Percentiles rank a stretch among this genome's conserved stretches.
phyloP scores from a whole-genome alignment of 2,113 vertebrate species.

The Furnarius figulus region DNA sequence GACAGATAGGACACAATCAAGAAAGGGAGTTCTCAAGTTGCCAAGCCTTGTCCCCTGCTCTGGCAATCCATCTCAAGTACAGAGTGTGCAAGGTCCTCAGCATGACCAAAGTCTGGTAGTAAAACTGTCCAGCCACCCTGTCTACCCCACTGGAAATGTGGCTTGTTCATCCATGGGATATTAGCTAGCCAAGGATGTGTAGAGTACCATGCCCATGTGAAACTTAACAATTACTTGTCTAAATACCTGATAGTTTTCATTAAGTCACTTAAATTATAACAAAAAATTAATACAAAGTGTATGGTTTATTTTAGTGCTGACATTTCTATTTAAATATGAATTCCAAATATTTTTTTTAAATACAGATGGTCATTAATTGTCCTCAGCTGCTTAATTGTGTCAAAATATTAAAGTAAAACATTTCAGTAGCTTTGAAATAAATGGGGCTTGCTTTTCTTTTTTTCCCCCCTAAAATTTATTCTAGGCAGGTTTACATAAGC shows the following conservation, averaged over 20 bases:
- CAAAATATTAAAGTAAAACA: not conserved
- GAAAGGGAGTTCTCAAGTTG: not conserved
- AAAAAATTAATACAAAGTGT: not conserved
- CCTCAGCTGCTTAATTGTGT: not conserved
- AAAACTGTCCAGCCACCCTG: not conserved
- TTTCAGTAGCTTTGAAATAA: not conserved
- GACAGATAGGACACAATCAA: not conserved
- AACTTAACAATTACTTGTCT: not conserved
- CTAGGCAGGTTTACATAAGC: not conserved
- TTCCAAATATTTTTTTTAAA: not conserved
- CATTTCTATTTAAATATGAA: not conserved
- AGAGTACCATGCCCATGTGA: not conserved
- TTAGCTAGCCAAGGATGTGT: not conserved
- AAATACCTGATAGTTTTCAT: not conserved
- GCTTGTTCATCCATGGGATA: not conserved
- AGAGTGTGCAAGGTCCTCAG: not conserved
- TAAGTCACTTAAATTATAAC: not conserved
- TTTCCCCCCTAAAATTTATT: not conserved
- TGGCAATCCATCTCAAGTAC: accelerated
- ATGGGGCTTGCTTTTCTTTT: not conserved
- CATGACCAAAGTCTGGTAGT: not conserved
- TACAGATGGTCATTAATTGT: not conserved
- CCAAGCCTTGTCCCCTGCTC: accelerated
- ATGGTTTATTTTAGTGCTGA: not conserved
- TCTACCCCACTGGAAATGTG: not conserved